Evolutionary conservation across 2,888 invertebrate genomes (phyloP), one percentile per base, ranked within the genome.

Genomic region (Caradrina clavipalpis): DNA sequence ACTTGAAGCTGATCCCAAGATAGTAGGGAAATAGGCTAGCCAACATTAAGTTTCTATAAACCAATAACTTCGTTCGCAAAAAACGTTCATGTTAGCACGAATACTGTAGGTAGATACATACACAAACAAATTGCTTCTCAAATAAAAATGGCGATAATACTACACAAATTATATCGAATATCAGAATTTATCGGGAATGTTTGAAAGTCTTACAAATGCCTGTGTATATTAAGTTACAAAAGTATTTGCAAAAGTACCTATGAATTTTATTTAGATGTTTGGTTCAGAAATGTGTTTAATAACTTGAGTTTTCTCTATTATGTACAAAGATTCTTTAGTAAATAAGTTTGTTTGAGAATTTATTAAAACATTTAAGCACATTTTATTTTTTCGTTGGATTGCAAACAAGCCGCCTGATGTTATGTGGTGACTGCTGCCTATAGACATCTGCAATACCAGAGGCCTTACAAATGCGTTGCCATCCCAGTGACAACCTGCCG

Each of bases 141-240:
- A 56, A 63, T 47, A 53, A 57, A 71, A 47, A 26, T 39, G 7
- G n/a, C 13, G 19, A 19, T 19, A 47, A 10, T 26, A 4, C 26
- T 4, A 26, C 26, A 4, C 10, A 56, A 74, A 66, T 68, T 50
- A 54, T 55, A 74, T 75, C 60, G 35, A 70, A 70, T 74, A 21
- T 70, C 69, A 54, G 21, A 74, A 67, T 56, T 64, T 58, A 69
- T 69, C 35, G 21, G 19, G 26, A 75, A 66, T 78, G 42, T 78
- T 78, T 22, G 49, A 57, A 74, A 78, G 66, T 66, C 69, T 53
- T 67, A 78, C 19, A 67, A 78, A 78, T 66, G 53, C 50, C 35
- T 56, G 39, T 15, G 51, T 78, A 53, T 68, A 78, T 78, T 65
- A 39, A 66, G 60, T 75, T 75, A 64, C 66, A 7, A 31, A 66